Evolutionary conservation across 2,797 vertebrate genomes (phyloP), one percentile per base, ranked within the genome.

Genomic region (Ciconia nigra): DNA sequence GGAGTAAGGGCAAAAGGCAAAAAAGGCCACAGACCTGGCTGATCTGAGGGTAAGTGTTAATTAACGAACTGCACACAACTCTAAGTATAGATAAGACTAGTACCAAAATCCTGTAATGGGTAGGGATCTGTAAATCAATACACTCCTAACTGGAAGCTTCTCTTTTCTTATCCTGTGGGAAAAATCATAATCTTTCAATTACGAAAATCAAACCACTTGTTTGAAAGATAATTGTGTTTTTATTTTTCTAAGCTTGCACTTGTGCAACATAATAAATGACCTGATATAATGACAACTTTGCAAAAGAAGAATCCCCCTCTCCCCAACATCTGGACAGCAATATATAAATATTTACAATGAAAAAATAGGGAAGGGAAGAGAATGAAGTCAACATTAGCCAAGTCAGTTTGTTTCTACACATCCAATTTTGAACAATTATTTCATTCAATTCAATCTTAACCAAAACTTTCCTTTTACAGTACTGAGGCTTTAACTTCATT

Each of bases 291-390:
- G 96, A 98, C 96, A 97, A 96, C 95, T 97, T 97, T 98, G 97
- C 97, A 97, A 98, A 98, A 97, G 91, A 98, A 97, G 93, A 93
- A 91, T 73, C 7, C 25, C 74, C 55, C 55, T 96, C 54, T 94
- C 95, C 93, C 81, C 92, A 94, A 89, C 90, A 95, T 96, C 84
- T 85, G 91, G 83, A 96, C 96, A 97, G 83, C 81, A 97, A 98
- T 98, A 98, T 98, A 98, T 97, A 98, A 98, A 98, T 98, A 98
- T 98, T 97, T 98, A 98, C 98, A 98, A 93, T 98, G 97, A 90
- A 98, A 98, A 98, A 98, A 98, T 95, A 98, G 96, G 94, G 89
- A 97, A 97, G 91, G 90, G 78, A 94, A 97, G 93, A 97, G 74
- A 96, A 97, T 95, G 91, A 96, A 97, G 87, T 95, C 92, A 96